Percentiles rank a stretch among this genome's conserved stretches.
These are phyloP conservation scores for Coecobrya sp. DNA, from an alignment of 2,888 invertebrate species.

Conservation along the genomic window DNA sequence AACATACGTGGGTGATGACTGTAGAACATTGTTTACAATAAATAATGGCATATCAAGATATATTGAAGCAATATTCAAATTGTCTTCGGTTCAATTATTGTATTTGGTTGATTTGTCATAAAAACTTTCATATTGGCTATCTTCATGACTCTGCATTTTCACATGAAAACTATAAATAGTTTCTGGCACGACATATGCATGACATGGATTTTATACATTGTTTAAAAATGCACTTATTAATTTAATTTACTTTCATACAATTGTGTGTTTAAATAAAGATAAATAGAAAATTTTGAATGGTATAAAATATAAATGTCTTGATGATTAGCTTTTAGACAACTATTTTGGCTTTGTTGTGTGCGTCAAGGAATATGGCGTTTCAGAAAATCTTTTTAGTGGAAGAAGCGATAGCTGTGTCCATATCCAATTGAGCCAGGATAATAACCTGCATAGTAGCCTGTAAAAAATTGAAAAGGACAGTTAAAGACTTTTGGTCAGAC, in stretches of 20 bases:
- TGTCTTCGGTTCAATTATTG: no score
- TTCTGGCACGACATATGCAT: no score
- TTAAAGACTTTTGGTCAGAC: not conserved
- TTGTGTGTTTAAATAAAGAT: slow-evolving; percentile 17
- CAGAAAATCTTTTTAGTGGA: slow-evolving; percentile 46
- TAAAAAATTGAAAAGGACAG: not conserved
- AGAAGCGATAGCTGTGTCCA: slow-evolving; percentile 76
- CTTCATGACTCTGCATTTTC: no score
- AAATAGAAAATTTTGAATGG: not conserved
- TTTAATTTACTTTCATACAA: not conserved
- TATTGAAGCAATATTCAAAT: slow-evolving; percentile 70
- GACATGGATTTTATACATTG: no score
- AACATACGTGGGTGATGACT: slow-evolving; percentile 74
- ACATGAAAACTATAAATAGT: no score
- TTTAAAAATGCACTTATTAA: not conserved
- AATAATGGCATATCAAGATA: slow-evolving; percentile 80
- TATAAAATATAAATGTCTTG: no score
- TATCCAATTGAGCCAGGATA: slow-evolving; percentile 77
- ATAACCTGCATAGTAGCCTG: slow-evolving; percentile 76
- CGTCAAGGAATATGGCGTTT: not conserved
- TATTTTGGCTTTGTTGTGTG: no score
- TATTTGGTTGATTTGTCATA: not conserved
- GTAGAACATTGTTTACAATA: slow-evolving; percentile 81
- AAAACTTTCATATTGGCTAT: no score
- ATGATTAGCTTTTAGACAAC: no score